Percentiles rank a stretch among this genome's conserved stretches.
These are phyloP conservation scores for Anseranas semipalmata DNA, from an alignment of 2,113 vertebrate genomes.

Conservation along the genomic window DNA sequence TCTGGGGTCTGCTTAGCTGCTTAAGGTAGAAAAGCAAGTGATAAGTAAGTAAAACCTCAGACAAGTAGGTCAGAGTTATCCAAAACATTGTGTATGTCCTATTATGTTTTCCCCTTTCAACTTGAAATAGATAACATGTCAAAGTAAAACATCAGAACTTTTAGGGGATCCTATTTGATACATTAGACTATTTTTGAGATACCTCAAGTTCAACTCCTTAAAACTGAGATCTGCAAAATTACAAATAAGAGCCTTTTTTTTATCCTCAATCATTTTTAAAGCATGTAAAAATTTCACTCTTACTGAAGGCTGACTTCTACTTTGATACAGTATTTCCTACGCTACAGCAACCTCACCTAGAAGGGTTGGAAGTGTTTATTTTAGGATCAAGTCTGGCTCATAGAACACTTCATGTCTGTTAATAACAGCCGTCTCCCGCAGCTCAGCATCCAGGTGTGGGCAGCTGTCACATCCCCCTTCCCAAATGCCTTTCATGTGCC, in stretches of 20 bases:
- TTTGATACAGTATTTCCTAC: not conserved
- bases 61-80: not conserved
- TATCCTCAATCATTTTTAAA: not conserved
- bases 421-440: not conserved
- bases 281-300: not conserved
- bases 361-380: not conserved
- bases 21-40: not conserved
- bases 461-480: not conserved
- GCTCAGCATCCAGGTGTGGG: not conserved
- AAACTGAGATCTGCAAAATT: not conserved
- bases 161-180: not conserved
- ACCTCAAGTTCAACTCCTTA: not conserved
- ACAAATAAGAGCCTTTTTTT: accelerated
- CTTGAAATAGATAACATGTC: not conserved
- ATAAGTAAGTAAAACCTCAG: not conserved
- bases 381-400: not conserved
- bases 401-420: not conserved
- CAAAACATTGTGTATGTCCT: not conserved
- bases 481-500: not conserved
- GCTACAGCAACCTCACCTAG: not conserved
- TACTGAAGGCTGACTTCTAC: not conserved
- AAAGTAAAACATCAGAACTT: not conserved
- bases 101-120: not conserved
- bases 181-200: not conserved
- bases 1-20: not conserved